These are phyloP conservation scores for Patella depressa DNA, from an alignment of 2,888 invertebrate genomes.

Conservation along the genomic window DNA sequence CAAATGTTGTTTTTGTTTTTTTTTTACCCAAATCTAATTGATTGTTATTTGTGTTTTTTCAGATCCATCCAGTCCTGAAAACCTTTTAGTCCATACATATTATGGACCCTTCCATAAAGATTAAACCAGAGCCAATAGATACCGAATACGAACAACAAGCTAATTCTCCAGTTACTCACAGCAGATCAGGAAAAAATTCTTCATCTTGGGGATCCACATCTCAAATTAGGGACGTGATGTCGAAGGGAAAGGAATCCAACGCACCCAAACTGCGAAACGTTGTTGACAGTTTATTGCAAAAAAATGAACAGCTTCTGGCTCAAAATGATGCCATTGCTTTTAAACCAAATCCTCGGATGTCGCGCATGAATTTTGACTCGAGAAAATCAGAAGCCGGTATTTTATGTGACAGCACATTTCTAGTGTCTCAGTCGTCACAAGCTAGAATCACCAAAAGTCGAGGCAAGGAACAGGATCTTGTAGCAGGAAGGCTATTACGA, in stretches of 20 bases:
- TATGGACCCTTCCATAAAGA: conserved; percentile 17
- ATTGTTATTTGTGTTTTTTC: too few relatives aligned
- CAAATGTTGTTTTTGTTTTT: too few relatives aligned
- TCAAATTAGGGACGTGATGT: neutral
- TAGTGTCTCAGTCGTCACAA: conserved; percentile 18
- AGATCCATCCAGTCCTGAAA: too few relatives aligned
- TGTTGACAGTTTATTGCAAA: conserved; percentile 49
- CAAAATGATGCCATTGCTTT: conserved; percentile 45
- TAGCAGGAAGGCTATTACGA: conserved; percentile 35
- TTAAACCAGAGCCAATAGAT: conserved; percentile 37
- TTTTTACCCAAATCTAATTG: too few relatives aligned
- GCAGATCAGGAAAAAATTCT: neutral
- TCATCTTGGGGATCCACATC: neutral
- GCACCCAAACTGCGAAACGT: conserved; percentile 30
- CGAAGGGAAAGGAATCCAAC: neutral
- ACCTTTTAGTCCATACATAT: too few relatives aligned
- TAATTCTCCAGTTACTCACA: neutral
- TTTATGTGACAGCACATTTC: conserved; percentile 16
- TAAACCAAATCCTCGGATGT: conserved; percentile 40
- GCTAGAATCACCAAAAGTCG: conserved; percentile 14
- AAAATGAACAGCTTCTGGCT: conserved; percentile 49
- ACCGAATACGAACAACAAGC: conserved; percentile 30
- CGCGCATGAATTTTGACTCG: conserved; percentile 25
- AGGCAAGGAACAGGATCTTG: conserved; percentile 11
- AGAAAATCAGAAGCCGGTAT: conserved; percentile 14